phyloP scores from a whole-genome alignment of 2,888 invertebrate species.

The Amphimallon solstitiale region DNA sequence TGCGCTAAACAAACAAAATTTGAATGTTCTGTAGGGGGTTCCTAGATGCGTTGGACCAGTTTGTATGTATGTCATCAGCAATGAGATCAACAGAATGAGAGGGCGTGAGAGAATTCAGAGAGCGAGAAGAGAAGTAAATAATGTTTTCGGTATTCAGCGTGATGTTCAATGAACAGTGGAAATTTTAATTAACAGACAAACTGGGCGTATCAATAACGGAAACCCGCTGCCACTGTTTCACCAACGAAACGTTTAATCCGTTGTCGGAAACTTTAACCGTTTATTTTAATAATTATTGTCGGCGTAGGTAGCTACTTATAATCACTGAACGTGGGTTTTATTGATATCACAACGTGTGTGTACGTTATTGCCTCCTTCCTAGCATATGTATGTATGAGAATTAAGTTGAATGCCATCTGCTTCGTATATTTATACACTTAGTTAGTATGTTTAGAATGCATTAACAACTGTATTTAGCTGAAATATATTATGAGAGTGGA shows the following conservation, averaged over 20 bases:
- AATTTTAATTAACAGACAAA: slow-evolving; percentile 37
- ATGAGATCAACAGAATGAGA: neutral
- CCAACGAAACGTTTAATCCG: slow-evolving; percentile 14
- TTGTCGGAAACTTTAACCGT: slow-evolving; percentile 3
- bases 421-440: no score
- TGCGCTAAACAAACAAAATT: slow-evolving; percentile 22
- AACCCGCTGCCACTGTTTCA: slow-evolving; percentile 7
- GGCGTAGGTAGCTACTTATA: no score
- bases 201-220: slow-evolving; percentile 37
- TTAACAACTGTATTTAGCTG: no score
- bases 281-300: slow-evolving; percentile 6
- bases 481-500: no score
- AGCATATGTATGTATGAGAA: no score
- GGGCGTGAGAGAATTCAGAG: neutral
- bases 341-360: no score
- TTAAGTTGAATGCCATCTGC: no score
- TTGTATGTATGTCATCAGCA: neutral
- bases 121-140: neutral
- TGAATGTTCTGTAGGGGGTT: slow-evolving; percentile 6
- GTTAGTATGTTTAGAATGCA: no score
- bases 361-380: no score
- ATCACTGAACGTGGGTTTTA: no score
- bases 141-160: slow-evolving; percentile 15
- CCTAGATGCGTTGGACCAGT: neutral
- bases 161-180: slow-evolving; percentile 21